Base-by-base conservation (phyloP, 2,797 vertebrate species). In the Percopsis omiscomaycus region DNA sequence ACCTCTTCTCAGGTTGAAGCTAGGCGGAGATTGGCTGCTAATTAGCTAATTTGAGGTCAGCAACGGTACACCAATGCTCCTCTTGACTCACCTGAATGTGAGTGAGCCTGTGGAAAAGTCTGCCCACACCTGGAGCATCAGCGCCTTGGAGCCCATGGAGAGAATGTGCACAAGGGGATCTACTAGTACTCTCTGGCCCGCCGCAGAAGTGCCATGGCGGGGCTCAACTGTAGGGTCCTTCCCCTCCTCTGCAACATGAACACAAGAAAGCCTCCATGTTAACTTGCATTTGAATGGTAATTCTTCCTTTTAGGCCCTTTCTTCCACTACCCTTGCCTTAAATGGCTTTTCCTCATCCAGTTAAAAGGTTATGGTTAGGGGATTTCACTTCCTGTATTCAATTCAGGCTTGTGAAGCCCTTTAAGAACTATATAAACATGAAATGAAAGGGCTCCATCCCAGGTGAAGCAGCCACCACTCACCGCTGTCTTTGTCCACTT, bases 101-200 rank as follows among this genome's bases (percentile, higher is more conserved):
- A 98, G 94, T 1, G 86, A 85, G 78, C 96, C 91, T 1, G 88
- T 93, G 55, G 85, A 92, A 78, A 97, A 83, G 83, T 96, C 91
- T n/a, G 94, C 92, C 98, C 98, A 99, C 79, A 98, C 92, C 92
- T 99, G 98, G 72, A 99, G 93, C 96, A 98, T 99, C 86, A 99
- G 44, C 0, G 94, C 94, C 87, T 97, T 98, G 76, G 98, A 99
- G 76, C 98, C 98, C 92, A 99, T 68, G 44, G 98, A 98, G 73
- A 98, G 86, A 65, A 98, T 80, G 81, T 99, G 98, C 79, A 96
- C 69, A 44, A 94, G 95, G 58, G 90, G 88, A 61, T 94, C 93
- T 71, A 96, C 95, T 57, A 89, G n/a, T 71, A 91, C 87, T 58
- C 86, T 92, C 11, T 92, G 91, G 59, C 87, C 87, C 28, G 73